A percentile compares a stretch with the other conserved stretches of the same genome.
Evolutionary conservation across 2,888 invertebrate species (phyloP).

Genomic region (Mimumesa dahlbomi): DNA sequence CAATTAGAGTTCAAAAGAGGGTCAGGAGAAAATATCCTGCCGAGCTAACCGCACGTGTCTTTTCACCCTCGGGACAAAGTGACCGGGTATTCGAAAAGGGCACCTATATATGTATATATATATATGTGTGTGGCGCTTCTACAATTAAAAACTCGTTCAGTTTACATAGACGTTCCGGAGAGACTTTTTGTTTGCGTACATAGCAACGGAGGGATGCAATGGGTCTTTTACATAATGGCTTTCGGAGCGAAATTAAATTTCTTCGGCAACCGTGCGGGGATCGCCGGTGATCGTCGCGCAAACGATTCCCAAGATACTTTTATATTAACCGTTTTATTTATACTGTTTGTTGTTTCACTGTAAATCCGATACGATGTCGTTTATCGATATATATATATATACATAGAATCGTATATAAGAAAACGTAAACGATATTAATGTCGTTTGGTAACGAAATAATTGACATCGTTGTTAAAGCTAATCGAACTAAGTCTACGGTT

Average conservation of each 20-base stretch:
- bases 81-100: slow-evolving; percentile 23
- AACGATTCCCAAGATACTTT: neutral
- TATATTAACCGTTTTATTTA: neutral
- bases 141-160: slow-evolving; percentile 52
- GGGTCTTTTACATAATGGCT: slow-evolving; percentile 50
- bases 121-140: slow-evolving; percentile 29
- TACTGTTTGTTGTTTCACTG: neutral
- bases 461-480: neutral
- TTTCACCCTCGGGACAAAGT: slow-evolving; percentile 36
- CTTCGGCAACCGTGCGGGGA: slow-evolving; percentile 13
- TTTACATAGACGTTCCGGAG: slow-evolving; percentile 35
- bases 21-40: slow-evolving; percentile 41
- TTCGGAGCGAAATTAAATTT: slow-evolving; percentile 44
- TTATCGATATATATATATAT: too few relatives aligned
- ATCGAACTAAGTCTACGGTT: slow-evolving; percentile 10
- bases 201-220: slow-evolving; percentile 9
- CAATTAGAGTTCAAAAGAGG: slow-evolving; percentile 39
- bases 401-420: too few relatives aligned
- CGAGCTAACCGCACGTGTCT: slow-evolving; percentile 50
- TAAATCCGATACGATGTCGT: too few relatives aligned
- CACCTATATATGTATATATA: too few relatives aligned
- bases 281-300: neutral
- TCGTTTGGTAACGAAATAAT: neutral
- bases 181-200: slow-evolving; percentile 28
- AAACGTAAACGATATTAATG: too few relatives aligned